phyloP scores from a whole-genome alignment of 2,113 vertebrate species.

The Cyphomyrus discorhynchus region DNA sequence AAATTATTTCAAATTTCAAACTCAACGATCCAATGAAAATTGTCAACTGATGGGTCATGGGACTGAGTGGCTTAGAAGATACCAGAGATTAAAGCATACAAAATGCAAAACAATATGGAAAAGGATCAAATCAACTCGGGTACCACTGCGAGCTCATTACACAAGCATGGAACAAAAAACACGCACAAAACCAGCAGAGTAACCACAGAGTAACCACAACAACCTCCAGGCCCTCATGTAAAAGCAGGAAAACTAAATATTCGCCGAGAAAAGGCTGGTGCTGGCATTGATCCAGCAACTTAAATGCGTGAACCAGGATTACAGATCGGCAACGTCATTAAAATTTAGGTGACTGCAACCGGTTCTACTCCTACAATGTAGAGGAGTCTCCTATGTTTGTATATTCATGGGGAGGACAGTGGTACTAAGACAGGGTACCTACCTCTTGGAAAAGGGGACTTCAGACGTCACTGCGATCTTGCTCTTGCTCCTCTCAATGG shows the following conservation, averaged over 20 bases:
- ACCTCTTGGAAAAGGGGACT: slow-evolving; percentile 84
- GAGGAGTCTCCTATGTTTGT: background rate
- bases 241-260: background rate
- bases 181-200: background rate
- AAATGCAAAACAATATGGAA: background rate
- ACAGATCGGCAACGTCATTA: background rate
- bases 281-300: background rate
- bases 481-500: slow-evolving; percentile 79
- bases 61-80: background rate
- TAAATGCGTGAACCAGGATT: background rate
- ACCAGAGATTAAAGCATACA: background rate
- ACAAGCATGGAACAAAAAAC: background rate
- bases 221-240: background rate
- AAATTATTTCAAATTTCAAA: background rate
- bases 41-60: too few species aligned
- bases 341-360: background rate
- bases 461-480: slow-evolving; percentile 80
- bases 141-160: background rate
- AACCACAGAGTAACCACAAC: background rate
- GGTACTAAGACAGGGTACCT: background rate
- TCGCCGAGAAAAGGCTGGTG: background rate
- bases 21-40: background rate
- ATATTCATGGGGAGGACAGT: background rate
- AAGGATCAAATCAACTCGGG: too few species aligned
- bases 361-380: background rate